Base-by-base conservation (phyloP, 1,140 invertebrate species). In the Cotesia glomerata region DNA sequence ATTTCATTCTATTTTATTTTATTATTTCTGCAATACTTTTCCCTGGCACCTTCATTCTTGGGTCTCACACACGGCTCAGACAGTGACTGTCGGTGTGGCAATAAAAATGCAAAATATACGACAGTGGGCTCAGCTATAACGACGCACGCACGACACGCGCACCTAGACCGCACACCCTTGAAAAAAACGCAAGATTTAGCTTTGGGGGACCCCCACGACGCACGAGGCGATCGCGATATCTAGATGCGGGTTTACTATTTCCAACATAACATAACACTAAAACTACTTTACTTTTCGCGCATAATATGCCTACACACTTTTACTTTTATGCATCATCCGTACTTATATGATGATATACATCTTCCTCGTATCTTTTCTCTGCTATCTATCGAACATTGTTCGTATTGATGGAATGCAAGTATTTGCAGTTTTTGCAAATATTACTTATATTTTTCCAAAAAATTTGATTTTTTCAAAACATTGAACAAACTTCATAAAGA, bases 101-200 rank as follows among this genome's bases (percentile, higher is more conserved):
- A 81, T 82, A 84, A 84, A 84, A 82, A 84, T 82, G 82, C 80
- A 84, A 82, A 84, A 82, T 81, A 78, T 81, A 80, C 77, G 77
- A 77, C 73, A 66, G 69, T 71, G 69, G 58, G 62, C 74, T 76
- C 73, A 52, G 62, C 74, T 76, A 72, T 75, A 76, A 77, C 76
- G 69, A 72, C 72, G 69, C 77, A 79, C 77, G 75, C 74, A 77
- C 72, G 75, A 75, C 75, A 78, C 71, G 69, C 75, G 67, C 72
- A 69, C 74, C 69, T 64, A 75, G 68, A 69, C 51, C 66, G 32
- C 59, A 66, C 52, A 76, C 72, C 72, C 75, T 76, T 66, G 63
- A 76, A 75, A 75, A 76, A 64, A 49, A 14, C 71, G 18, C 32
- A 35, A 34, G 34, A 45, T 36, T 52, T 34, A 16, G 34, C 67